phyloP scores from a whole-genome alignment of 1,140 invertebrate genomes.

The Formica exsecta region DNA sequence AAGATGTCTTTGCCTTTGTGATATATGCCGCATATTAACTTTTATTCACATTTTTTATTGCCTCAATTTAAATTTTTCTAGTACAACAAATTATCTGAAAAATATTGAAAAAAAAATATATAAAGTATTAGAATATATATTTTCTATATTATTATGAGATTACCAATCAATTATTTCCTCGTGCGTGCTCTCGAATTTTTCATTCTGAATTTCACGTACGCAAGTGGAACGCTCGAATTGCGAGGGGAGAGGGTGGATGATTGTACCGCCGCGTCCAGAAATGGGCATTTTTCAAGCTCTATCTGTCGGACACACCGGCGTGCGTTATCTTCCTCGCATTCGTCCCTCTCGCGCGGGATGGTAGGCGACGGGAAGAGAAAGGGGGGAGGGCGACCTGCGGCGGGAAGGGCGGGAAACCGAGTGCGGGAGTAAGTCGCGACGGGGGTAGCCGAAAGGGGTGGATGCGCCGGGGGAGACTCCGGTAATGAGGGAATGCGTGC shows the following conservation, averaged over 20 bases:
- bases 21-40: slow-evolving; percentile 9
- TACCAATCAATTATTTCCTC: neutral
- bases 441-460: slow-evolving; percentile 21
- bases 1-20: neutral
- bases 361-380: neutral
- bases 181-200: slow-evolving; percentile 33
- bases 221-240: neutral
- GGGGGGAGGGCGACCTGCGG: neutral
- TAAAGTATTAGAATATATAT: neutral
- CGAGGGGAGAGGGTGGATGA: neutral
- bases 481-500: slow-evolving; percentile 77
- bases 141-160: neutral
- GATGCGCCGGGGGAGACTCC: slow-evolving; percentile 32
- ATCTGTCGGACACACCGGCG: slow-evolving; percentile 59
- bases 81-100: neutral
- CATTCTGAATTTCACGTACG: slow-evolving; percentile 9
- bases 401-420: slow-evolving; percentile 29
- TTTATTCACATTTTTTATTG: too few relatives aligned
- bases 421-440: slow-evolving; percentile 46
- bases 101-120: neutral
- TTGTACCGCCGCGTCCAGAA: slow-evolving; percentile 21
- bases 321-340: slow-evolving; percentile 70
- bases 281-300: slow-evolving; percentile 65
- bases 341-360: slow-evolving; percentile 40
- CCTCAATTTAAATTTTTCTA: neutral